phyloP scores from a whole-genome alignment of 2,113 vertebrate species.

The Abramis brama region DNA sequence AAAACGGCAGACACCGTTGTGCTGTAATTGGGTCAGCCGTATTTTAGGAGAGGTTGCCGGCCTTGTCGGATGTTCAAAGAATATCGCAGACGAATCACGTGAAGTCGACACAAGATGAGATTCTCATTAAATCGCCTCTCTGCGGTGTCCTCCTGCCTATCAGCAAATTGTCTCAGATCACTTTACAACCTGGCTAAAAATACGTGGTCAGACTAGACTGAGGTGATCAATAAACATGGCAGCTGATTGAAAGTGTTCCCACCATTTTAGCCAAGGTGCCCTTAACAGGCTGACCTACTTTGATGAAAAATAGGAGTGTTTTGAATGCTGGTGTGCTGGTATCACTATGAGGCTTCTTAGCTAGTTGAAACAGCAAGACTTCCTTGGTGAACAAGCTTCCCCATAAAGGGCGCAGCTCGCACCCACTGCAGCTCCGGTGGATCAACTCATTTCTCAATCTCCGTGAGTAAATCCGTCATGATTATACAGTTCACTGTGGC shows the following conservation, averaged over 20 bases:
- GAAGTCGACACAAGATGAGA: not conserved
- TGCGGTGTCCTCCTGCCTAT: not conserved
- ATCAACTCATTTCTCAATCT: no score
- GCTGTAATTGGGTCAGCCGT: conserved; percentile 3
- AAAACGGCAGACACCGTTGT: not conserved
- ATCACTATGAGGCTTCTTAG: not conserved
- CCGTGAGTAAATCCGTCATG: no score
- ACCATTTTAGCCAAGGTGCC: not conserved
- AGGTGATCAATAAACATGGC: not conserved
- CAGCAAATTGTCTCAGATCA: not conserved
- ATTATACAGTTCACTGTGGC: no score
- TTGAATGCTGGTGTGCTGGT: not conserved
- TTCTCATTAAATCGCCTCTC: not conserved
- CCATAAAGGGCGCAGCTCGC: not conserved
- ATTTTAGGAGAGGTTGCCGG: conserved; percentile 13
- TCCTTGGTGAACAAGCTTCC: not conserved
- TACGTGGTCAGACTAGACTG: not conserved
- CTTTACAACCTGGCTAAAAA: not conserved
- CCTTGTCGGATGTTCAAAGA: not conserved
- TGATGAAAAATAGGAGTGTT: not conserved
- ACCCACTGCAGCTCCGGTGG: no score
- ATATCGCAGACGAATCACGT: not conserved
- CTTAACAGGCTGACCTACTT: not conserved
- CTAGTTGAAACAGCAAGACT: not conserved
- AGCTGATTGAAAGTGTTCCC: not conserved